Percentiles rank a stretch among this genome's conserved stretches.
phyloP scores from a whole-genome alignment of 1,140 invertebrate species.

The Tetraneura akinire region DNA sequence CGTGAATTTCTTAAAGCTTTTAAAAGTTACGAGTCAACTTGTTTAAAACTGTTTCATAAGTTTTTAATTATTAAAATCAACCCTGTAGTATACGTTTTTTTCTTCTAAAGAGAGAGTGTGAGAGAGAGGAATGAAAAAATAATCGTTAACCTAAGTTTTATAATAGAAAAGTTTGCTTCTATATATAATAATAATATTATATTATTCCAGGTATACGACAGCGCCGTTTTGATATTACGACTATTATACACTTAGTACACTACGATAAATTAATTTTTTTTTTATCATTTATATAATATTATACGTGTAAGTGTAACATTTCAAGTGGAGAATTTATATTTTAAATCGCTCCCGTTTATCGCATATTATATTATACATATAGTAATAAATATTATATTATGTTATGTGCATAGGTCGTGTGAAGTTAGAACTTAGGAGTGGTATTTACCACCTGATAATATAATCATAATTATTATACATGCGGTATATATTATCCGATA shows the following conservation, averaged over 20 bases:
- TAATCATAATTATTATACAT: too few relatives aligned
- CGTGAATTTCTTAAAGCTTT: slow-evolving; percentile 19
- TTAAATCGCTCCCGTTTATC: not conserved
- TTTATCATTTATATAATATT: not conserved
- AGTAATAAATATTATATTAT: not conserved
- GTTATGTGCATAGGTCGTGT: not conserved
- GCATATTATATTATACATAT: too few relatives aligned
- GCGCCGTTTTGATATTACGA: not conserved
- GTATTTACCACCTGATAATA: too few relatives aligned
- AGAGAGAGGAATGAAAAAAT: slow-evolving; percentile 3
- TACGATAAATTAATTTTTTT: not conserved
- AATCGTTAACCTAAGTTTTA: slow-evolving; percentile 1
- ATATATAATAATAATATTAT: not conserved
- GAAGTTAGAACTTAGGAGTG: not conserved
- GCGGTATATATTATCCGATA: too few relatives aligned
- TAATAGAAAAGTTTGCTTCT: slow-evolving; percentile 24
- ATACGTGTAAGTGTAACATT: not conserved
- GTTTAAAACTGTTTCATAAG: not conserved
- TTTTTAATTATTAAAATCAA: slow-evolving; percentile 24
- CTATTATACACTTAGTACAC: not conserved
- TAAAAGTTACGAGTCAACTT: slow-evolving; percentile 17
- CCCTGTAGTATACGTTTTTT: slow-evolving; percentile 1
- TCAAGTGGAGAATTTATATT: not conserved
- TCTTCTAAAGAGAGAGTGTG: too few relatives aligned
- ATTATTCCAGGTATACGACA: not conserved